A percentile compares a stretch with the other conserved stretches of the same genome.
Evolutionary conservation across 64 coral and sea anemone species (phyloP).

Genomic region (Trachythela sp.): DNA sequence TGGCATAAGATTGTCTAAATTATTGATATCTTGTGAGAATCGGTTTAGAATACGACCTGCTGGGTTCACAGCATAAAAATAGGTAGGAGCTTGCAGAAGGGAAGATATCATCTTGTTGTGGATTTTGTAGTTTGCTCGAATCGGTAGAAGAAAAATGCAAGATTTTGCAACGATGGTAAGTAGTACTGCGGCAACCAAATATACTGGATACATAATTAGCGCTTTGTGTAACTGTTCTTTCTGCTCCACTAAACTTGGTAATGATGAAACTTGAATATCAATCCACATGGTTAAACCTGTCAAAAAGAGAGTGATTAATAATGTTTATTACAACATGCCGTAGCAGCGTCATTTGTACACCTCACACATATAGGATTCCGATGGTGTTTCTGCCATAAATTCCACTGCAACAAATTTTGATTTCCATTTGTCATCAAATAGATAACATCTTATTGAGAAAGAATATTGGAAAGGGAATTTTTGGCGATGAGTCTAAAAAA

Average conservation of each 20-base stretch:
- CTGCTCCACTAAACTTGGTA: not conserved
- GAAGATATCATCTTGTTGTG: slow-evolving; percentile 49
- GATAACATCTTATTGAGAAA: too few relatives aligned
- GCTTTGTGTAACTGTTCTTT: not conserved
- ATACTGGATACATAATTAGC: not conserved
- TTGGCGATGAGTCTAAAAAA: too few relatives aligned
- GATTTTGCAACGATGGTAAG: not conserved
- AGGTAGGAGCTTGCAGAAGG: slow-evolving; percentile 44
- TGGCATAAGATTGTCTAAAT: slow-evolving; percentile 52
- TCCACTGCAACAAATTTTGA: too few relatives aligned
- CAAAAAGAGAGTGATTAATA: not conserved
- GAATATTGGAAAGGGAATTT: too few relatives aligned
- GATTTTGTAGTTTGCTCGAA: slow-evolving; percentile 52
- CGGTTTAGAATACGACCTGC: slow-evolving; percentile 60
- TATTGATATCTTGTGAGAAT: slow-evolving; percentile 60
- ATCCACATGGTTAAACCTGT: not conserved
- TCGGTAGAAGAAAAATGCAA: not conserved
- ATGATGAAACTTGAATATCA: not conserved
- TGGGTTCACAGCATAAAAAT: slow-evolving; percentile 58
- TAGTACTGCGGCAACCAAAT: not conserved
- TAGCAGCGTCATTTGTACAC: too few relatives aligned
- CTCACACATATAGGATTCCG: too few relatives aligned
- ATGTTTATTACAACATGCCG: too few relatives aligned
- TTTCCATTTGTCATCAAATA: too few relatives aligned
- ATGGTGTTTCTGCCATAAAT: too few relatives aligned